Conservation (phyloP, 2,113 vertebrate genomes). For the Rhinopomastus cyanomelas region DNA sequence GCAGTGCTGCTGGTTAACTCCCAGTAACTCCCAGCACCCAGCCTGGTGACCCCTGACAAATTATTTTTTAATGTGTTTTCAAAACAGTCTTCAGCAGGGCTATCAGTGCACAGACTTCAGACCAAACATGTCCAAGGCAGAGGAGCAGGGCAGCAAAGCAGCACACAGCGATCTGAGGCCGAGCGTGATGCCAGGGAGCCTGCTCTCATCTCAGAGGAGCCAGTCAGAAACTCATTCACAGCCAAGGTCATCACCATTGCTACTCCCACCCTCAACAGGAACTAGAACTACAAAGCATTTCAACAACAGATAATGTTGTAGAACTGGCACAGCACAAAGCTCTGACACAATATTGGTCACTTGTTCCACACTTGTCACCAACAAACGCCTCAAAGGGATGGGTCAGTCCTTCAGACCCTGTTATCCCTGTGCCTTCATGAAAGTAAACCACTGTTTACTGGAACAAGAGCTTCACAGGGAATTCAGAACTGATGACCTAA, state of each 20-base stretch:
- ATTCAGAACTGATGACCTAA: background rate
- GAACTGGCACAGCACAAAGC: background rate
- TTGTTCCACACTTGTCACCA: background rate
- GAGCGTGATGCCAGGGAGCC: background rate
- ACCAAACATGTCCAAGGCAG: background rate
- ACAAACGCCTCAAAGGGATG: background rate
- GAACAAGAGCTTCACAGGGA: background rate
- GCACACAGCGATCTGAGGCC: rapidly evolving
- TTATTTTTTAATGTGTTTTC: background rate
- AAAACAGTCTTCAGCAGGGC: background rate
- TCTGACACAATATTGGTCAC: background rate
- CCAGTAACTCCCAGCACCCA: background rate
- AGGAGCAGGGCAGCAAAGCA: rapidly evolving
- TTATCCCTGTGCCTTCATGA: background rate
- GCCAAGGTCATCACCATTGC: background rate
- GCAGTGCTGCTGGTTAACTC: background rate
- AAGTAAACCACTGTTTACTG: background rate
- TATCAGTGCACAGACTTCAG: background rate
- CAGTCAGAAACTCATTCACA: background rate
- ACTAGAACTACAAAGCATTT: background rate
- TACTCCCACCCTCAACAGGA: background rate
- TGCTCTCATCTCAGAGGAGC: rapidly evolving
- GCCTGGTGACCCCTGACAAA: background rate
- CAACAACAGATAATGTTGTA: background rate
- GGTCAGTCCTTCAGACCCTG: background rate